These are phyloP conservation scores for Smithornis capensis DNA, from an alignment of 2,113 vertebrate genomes.

Conservation along the genomic window DNA sequence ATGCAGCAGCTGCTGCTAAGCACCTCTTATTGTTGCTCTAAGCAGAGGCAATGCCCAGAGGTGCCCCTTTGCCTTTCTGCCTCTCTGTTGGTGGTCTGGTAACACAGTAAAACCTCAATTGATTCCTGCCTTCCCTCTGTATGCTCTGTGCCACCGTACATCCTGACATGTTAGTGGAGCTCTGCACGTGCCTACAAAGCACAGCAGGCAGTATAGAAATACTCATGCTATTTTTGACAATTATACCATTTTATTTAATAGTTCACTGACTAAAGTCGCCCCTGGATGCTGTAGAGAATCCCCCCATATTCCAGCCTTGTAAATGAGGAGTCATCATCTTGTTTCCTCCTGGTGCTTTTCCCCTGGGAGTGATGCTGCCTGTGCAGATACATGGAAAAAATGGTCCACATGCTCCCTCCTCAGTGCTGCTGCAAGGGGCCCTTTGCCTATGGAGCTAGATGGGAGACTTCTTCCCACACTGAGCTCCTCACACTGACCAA, in stretches of 20 bases:
- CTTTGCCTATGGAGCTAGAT: rapidly evolving
- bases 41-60: not conserved
- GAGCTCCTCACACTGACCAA: not conserved
- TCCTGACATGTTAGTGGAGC: not conserved
- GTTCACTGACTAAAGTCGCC: not conserved
- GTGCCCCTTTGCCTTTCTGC: not conserved
- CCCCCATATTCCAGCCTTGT: not conserved
- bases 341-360: not conserved
- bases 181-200: not conserved
- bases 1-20: not conserved
- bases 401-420: not conserved
- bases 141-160: not conserved
- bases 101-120: not conserved
- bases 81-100: not conserved
- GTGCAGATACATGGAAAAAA: not conserved
- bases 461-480: not conserved
- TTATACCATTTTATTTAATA: not conserved
- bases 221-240: not conserved
- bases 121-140: not conserved
- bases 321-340: not conserved
- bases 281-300: not conserved
- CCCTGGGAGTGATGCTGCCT: not conserved
- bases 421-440: not conserved
- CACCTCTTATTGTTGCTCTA: not conserved
- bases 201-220: not conserved